Percentiles rank a stretch among this genome's conserved stretches.
Evolutionary conservation across 2,888 invertebrate genomes (phyloP).

Genomic region (Thecophora atra): DNA sequence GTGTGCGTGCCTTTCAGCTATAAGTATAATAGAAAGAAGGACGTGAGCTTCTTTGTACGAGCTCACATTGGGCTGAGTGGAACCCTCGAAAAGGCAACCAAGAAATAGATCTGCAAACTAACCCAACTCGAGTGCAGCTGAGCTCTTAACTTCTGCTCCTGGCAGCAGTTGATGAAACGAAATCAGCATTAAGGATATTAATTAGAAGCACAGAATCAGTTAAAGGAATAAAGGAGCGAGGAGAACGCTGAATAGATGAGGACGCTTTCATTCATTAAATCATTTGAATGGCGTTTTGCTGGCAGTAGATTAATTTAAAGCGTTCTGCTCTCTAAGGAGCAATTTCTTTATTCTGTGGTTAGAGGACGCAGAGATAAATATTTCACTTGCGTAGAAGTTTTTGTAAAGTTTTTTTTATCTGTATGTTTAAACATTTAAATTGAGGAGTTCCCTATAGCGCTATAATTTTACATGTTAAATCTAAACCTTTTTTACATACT

Average conservation of each 20-base stretch:
- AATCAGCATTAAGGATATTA: neutral
- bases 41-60: neutral
- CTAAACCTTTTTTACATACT: no score
- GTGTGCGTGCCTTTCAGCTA: conserved; percentile 9
- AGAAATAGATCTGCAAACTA: neutral
- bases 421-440: neutral
- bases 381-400: neutral
- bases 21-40: neutral
- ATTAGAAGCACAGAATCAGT: neutral
- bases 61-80: conserved; percentile 26
- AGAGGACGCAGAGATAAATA: neutral
- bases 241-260: neutral
- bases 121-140: neutral
- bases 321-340: neutral
- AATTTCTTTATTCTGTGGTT: neutral
- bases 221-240: neutral
- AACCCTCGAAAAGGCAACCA: neutral
- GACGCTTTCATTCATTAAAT: neutral
- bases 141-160: neutral
- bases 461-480: neutral
- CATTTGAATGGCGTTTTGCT: neutral
- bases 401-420: neutral
- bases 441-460: neutral
- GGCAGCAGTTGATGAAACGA: neutral
- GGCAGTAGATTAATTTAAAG: neutral